These are phyloP conservation scores for Ellobius talpinus DNA, from an alignment of 2,113 vertebrate species.

Conservation along the genomic window DNA sequence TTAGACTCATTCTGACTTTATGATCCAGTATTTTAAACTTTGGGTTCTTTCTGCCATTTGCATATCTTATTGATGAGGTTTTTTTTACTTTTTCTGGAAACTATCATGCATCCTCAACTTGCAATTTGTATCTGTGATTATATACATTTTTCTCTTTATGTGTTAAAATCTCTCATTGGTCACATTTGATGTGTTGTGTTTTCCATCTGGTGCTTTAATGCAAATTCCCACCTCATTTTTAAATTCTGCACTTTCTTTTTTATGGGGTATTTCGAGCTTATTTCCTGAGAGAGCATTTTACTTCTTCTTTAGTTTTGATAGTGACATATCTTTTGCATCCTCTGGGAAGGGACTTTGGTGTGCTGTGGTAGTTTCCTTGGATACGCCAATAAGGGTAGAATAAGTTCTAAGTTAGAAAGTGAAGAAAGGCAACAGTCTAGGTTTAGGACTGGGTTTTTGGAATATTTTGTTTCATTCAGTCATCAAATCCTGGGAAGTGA, in stretches of 20 bases:
- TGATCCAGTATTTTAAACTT: neutral
- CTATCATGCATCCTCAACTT: neutral
- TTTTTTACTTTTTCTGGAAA: neutral
- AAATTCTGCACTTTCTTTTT: conserved; percentile 47
- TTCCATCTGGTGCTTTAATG: neutral
- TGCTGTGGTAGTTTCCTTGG: conserved; percentile 53
- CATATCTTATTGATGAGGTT: neutral
- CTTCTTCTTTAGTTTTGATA: conserved; percentile 44
- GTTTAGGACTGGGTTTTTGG: neutral
- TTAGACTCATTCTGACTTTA: neutral
- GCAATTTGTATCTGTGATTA: neutral
- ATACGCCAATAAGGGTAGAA: conserved; percentile 49
- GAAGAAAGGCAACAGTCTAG: neutral
- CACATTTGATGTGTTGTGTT: neutral
- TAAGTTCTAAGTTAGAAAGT: neutral
- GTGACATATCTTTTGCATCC: conserved; percentile 12
- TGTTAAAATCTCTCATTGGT: conserved; percentile 9
- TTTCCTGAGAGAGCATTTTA: conserved; percentile 36
- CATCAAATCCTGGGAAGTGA: neutral
- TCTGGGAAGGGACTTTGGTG: conserved; percentile 19
- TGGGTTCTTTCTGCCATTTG: neutral
- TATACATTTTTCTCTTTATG: neutral
- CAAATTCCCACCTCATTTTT: conserved; percentile 12
- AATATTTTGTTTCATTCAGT: conserved; percentile 4
- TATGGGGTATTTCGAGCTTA: neutral